These are phyloP conservation scores for Eristalinus sepulchralis DNA, from an alignment of 2,888 invertebrate species.

Conservation along the genomic window DNA sequence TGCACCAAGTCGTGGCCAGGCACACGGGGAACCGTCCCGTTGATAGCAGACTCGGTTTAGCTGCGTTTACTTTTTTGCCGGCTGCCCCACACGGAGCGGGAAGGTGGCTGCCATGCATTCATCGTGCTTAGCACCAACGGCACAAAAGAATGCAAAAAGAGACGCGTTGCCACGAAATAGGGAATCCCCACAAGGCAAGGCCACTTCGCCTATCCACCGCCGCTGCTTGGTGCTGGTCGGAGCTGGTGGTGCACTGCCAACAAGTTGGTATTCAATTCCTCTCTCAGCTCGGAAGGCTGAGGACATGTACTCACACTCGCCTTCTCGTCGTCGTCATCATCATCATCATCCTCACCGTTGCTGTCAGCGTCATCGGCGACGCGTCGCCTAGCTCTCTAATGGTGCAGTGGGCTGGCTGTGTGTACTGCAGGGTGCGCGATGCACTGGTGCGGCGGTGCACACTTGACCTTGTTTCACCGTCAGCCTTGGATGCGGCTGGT, in stretches of 20 bases:
- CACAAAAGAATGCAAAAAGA: conserved; percentile 58
- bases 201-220: conserved; percentile 34
- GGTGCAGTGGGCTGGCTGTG: conserved; percentile 37
- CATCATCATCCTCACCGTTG: background rate
- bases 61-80: conserved; percentile 46
- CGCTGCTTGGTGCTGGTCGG: background rate
- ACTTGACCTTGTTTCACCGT: conserved; percentile 60
- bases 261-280: conserved; percentile 61
- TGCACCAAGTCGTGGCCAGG: conserved; percentile 46
- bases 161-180: conserved; percentile 38
- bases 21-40: conserved; percentile 39
- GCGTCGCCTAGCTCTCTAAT: conserved; percentile 59
- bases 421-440: conserved; percentile 6
- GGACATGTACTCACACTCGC: conserved; percentile 22
- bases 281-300: background rate
- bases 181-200: conserved; percentile 59
- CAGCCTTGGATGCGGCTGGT: conserved; percentile 33
- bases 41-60: conserved; percentile 24
- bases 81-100: conserved; percentile 4
- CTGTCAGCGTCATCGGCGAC: background rate
- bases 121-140: conserved; percentile 57
- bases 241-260: conserved; percentile 40
- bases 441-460: conserved; percentile 41
- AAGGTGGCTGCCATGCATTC: conserved; percentile 48
- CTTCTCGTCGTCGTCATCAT: conserved; percentile 31